Base-by-base conservation (phyloP, 2,113 vertebrate genomes). In the Ranitomeya variabilis region DNA sequence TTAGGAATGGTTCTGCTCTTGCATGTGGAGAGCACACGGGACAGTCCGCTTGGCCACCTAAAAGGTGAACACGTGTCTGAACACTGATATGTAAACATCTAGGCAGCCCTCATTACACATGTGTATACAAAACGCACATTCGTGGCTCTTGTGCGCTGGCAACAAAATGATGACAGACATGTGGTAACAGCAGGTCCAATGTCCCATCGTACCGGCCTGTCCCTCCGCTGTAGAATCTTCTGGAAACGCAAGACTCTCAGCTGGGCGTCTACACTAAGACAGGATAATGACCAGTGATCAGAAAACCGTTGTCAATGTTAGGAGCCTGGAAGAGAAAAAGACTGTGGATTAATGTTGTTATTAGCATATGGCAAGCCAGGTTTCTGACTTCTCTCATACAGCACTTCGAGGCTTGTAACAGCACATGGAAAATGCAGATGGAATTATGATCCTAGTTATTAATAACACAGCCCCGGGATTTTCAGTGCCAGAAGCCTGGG, bases 1-100 rank as follows among this genome's bases (percentile, higher is more conserved):
- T 85, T 37, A 89, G 87, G 87, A 89, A 89, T 89, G 87, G 82
- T 85, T 89, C 85, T 77, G 81, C 82, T 51, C 71, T 84, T 66
- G 83, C 87, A 89, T 31, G 52, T 78, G 73, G 51, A 85, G 73
- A 83, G 55, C 80, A 69, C 23, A 15, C 37, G 12, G 78, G 23
- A 85, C 19, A 85, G 59, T 89, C 87, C 79, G 82, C 82, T 89
- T 79, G 87, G 87, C 73, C 87, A 85, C 87, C 87, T 19, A 55
- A 79, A 74, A 89, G 81, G 87, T 85, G 87, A 85, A 67, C 87
- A 89, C 60, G 51, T 85, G 80, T 88, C 80, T 67, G 73, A 85
- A 84, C 81, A 82, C 67, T 85, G 87, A 89, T 85, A 89, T 89
- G 87, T 89, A 89, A 89, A 89, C 87, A 85, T 89, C 87, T 89